Conservation (phyloP, 2,113 vertebrate genomes). For the Apteryx mantelli region DNA sequence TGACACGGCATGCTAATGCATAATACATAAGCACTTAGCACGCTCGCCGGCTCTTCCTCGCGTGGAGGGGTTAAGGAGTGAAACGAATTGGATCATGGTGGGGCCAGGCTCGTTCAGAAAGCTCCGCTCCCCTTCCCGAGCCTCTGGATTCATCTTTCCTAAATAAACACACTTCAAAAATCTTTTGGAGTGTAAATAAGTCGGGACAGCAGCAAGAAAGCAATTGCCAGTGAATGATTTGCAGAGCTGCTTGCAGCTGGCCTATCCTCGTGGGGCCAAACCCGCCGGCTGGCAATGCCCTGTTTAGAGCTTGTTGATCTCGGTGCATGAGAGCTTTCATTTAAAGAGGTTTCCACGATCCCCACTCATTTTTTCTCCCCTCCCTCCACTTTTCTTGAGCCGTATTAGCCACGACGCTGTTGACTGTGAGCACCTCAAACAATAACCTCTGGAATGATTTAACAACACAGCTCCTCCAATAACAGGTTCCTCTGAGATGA, state of each 20-base stretch:
- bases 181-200: conserved; percentile 45
- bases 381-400: neutral
- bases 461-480: neutral
- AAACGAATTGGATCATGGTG: neutral
- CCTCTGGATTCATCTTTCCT: conserved; percentile 39
- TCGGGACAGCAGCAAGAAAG: conserved; percentile 48
- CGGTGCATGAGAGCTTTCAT: neutral
- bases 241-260: conserved; percentile 7
- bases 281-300: conserved; percentile 10
- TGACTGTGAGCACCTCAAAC: conserved; percentile 8
- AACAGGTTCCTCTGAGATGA: conserved; percentile 26
- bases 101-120: neutral
- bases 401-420: neutral
- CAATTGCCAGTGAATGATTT: conserved; percentile 36
- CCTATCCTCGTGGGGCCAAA: neutral
- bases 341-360: conserved; percentile 18
- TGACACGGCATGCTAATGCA: neutral
- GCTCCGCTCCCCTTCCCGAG: conserved; percentile 9
- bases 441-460: conserved; percentile 56
- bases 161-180: conserved; percentile 66
- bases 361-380: neutral
- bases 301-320: neutral
- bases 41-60: neutral
- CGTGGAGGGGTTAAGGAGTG: neutral
- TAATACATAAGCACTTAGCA: neutral